phyloP scores from a whole-genome alignment of 2,797 vertebrate species.

The Aotus griseimembra region DNA sequence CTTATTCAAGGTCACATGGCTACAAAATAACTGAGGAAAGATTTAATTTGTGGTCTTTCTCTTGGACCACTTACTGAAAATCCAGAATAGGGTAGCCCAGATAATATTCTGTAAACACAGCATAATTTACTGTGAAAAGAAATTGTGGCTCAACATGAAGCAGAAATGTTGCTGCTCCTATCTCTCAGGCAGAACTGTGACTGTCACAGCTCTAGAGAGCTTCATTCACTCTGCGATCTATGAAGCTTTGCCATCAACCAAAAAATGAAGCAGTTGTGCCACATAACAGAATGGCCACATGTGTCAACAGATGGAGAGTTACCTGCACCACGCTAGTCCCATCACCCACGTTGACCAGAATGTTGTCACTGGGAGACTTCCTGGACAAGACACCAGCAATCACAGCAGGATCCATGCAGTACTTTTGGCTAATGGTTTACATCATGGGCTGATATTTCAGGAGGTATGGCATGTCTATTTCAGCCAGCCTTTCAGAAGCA shows the following conservation, averaged over 20 bases:
- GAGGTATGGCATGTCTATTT: constrained; percentile 71
- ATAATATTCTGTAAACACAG: background rate
- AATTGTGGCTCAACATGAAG: background rate
- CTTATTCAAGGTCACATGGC: background rate
- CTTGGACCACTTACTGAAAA: background rate
- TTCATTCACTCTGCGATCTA: background rate
- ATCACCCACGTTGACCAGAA: constrained; percentile 32
- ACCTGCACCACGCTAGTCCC: constrained; percentile 73
- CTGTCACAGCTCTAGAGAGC: background rate
- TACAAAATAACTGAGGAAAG: background rate
- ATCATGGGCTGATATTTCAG: constrained; percentile 61
- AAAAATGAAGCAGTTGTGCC: background rate
- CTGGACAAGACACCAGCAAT: constrained; percentile 80
- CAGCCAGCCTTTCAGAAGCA: constrained; percentile 79
- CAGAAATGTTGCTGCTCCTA: background rate
- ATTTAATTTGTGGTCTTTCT: background rate
- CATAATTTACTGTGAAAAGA: background rate
- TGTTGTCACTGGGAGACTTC: constrained; percentile 69
- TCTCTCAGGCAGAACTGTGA: background rate
- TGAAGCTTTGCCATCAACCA: background rate
- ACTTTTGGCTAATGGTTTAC: constrained; percentile 33
- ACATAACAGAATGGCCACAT: background rate
- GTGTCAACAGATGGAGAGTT: background rate
- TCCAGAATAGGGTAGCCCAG: background rate
- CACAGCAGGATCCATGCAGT: constrained; percentile 75